Evolutionary conservation across 2,113 vertebrate species (phyloP), one percentile per base, ranked within the genome.

Genomic region (Rattus norvegicus): DNA sequence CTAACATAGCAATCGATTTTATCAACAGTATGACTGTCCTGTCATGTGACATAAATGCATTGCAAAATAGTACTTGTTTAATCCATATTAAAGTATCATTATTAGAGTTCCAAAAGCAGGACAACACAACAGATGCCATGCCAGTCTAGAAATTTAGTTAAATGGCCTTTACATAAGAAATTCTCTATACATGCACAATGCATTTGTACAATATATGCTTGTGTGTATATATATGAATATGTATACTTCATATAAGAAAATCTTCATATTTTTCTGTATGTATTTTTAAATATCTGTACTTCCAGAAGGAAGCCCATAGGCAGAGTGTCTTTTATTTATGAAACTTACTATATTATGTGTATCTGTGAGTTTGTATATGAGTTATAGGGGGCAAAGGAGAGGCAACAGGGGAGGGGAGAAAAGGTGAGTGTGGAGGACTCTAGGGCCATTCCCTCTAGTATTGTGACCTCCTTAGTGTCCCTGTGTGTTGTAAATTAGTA

Each of bases 41-140:
- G 5, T 75, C 43, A 59, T 91, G 95, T 92, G 39, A 81, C 59
- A 67, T 72, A 77, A 95, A 63, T n/a, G 76, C 13, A 39, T 92
- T 88, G 92, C 63, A 84, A 90, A 70, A 67, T 84, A 76, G 6
- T 80, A 30, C 61, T 26, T 47, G 88, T 47, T 73, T 76, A 39
- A 88, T 2, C n/a, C 4, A 43, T 52, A 88, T 16, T 56, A 49
- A 85, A 95, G 28, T 49, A 16, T 5, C 39, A 63, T 90, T 79
- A 36, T 69, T 56, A 33, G 28, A 19, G 24, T 52, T 54, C 10
- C 61, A 54, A 88, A 73, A 67, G 2, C 12, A 26, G 54, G 13
- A 17, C 59, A 70, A 20, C 83, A 69, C 59, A 73, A 36, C 17
- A 85, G 85, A 24, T 76, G 24, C 12, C 2, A 24, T 85, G 26